These are phyloP conservation scores for Lepidochitona cinerea DNA, from an alignment of 2,888 invertebrate genomes.

Conservation along the genomic window DNA sequence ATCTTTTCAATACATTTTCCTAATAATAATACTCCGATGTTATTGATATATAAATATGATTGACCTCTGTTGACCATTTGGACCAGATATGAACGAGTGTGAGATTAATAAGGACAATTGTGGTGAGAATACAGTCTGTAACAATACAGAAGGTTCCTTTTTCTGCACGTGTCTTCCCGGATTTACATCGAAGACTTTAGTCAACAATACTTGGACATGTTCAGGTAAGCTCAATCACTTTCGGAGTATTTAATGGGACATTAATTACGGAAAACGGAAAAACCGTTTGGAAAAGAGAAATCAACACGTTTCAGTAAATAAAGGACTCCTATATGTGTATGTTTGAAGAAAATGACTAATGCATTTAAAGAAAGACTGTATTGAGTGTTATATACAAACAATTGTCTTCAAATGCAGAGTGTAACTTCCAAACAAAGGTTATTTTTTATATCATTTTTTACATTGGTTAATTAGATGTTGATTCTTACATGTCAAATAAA, in stretches of 20 bases:
- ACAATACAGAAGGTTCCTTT: background rate
- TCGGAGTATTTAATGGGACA: too few relatives aligned
- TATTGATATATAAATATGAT: too few relatives aligned
- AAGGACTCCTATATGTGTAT: background rate
- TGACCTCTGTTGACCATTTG: too few relatives aligned
- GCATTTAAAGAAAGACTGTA: background rate
- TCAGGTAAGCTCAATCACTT: background rate
- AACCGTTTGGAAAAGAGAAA: too few relatives aligned
- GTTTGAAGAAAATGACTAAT: background rate
- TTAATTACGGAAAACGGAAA: too few relatives aligned
- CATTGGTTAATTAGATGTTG: too few relatives aligned
- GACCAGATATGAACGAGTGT: background rate
- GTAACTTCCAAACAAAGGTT: too few relatives aligned
- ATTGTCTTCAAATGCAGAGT: background rate
- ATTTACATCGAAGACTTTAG: background rate
- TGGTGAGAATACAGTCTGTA: background rate
- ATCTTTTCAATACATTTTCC: too few relatives aligned
- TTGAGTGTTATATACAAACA: background rate
- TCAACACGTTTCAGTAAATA: too few relatives aligned
- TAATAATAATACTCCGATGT: too few relatives aligned
- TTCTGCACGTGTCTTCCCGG: background rate
- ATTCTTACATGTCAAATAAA: too few relatives aligned
- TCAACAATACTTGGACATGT: background rate
- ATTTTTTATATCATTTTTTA: too few relatives aligned
- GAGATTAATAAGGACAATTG: background rate